These are phyloP conservation scores for Cairina moschata DNA, from an alignment of 2,113 vertebrate species.

Conservation along the genomic window DNA sequence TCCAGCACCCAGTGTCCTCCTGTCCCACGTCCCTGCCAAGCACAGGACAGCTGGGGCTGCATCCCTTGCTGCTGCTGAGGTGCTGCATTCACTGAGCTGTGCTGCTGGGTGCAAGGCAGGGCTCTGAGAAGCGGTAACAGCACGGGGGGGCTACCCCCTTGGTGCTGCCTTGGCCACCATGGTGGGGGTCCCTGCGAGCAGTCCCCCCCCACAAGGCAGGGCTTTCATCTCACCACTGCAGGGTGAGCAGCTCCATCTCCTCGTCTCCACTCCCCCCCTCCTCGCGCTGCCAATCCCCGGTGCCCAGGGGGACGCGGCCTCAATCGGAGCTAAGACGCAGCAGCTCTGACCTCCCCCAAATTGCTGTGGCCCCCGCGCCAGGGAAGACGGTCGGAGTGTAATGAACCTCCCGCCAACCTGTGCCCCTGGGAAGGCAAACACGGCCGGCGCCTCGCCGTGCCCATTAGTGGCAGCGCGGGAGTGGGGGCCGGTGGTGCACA, in stretches of 20 bases:
- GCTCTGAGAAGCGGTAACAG: accelerated
- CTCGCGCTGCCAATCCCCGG: neutral
- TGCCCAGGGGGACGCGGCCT: slow-evolving; percentile 21
- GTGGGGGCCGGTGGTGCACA: neutral
- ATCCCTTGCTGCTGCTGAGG: neutral
- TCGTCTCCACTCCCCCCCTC: accelerated
- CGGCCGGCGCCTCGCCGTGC: neutral
- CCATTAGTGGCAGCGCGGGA: neutral
- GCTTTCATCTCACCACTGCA: accelerated
- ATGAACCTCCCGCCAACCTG: neutral
- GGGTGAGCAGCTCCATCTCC: neutral
- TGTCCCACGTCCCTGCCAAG: too few species aligned
- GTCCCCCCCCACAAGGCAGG: accelerated
- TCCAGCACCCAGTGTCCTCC: too few species aligned
- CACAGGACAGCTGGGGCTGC: too few species aligned
- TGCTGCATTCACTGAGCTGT: neutral
- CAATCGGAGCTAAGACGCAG: slow-evolving; percentile 31
- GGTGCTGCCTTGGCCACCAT: neutral
- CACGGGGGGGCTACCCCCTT: accelerated
- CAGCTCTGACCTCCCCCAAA: slow-evolving; percentile 53
- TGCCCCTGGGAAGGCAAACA: slow-evolving; percentile 9
- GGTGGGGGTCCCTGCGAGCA: accelerated
- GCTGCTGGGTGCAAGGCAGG: neutral
- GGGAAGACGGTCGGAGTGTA: neutral
- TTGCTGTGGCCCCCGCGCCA: neutral